Evolutionary conservation across 2,888 invertebrate genomes (phyloP).

Genomic region (Ametastegia equiseti): DNA sequence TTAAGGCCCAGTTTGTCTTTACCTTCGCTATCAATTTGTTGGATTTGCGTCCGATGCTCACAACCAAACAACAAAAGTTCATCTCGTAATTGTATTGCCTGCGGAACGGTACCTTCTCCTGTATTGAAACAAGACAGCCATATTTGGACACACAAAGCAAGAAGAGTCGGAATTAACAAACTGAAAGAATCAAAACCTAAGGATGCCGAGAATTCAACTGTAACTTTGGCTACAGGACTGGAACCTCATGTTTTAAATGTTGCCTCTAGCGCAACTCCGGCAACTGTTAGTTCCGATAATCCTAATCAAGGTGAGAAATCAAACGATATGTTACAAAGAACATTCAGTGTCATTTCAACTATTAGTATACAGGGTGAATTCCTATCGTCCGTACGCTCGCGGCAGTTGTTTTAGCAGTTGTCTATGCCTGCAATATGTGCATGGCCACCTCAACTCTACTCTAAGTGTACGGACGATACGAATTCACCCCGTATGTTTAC

Average conservation of each 20-base stretch:
- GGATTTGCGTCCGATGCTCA: slow-evolving; percentile 87
- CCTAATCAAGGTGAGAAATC: slow-evolving; percentile 15
- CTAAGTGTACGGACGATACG: too few species aligned
- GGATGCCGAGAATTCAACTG: slow-evolving; percentile 60
- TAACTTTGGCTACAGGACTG: slow-evolving; percentile 62
- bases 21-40: slow-evolving; percentile 73
- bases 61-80: slow-evolving; percentile 82
- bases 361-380: too few species aligned
- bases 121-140: slow-evolving; percentile 68
- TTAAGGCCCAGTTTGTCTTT: slow-evolving; percentile 68
- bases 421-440: too few species aligned
- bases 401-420: too few species aligned
- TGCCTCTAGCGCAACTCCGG: slow-evolving; percentile 56
- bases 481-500: too few species aligned
- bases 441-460: too few species aligned
- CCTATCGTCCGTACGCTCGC: too few species aligned
- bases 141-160: slow-evolving; percentile 70
- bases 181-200: slow-evolving; percentile 61
- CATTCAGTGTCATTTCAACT: too few species aligned
- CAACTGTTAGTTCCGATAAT: not conserved
- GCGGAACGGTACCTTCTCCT: slow-evolving; percentile 79
- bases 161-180: slow-evolving; percentile 65
- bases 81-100: slow-evolving; percentile 84
- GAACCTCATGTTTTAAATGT: slow-evolving; percentile 65
- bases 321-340: not conserved